Conservation (phyloP, 64 coral and sea anemone genomes). For the Exaiptasia diaphana region DNA sequence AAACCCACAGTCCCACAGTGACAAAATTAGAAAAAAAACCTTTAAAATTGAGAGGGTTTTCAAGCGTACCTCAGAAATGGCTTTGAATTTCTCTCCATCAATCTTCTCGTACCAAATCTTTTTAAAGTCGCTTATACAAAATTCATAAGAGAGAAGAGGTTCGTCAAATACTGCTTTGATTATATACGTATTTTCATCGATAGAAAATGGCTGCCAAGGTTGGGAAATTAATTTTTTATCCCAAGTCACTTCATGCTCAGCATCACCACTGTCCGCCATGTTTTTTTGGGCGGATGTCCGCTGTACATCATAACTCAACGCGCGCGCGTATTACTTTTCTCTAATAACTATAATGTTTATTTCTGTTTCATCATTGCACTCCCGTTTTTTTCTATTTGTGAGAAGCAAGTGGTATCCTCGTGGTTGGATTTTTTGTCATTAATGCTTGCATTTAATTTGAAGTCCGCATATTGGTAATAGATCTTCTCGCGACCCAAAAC, state of each 20-base stretch:
- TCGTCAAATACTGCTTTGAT: slow-evolving; percentile 63
- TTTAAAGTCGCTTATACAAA: slow-evolving; percentile 77
- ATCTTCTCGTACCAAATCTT: slow-evolving; percentile 75
- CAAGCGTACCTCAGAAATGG: slow-evolving; percentile 54
- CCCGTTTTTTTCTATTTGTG: too few species aligned
- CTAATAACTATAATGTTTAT: too few species aligned
- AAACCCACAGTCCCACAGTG: not conserved
- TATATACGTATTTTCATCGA: slow-evolving; percentile 34
- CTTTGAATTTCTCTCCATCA: slow-evolving; percentile 42
- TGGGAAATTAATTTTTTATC: slow-evolving; percentile 62
- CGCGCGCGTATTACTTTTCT: too few species aligned
- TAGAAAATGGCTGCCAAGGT: slow-evolving; percentile 68
- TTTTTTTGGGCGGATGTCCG: too few species aligned
- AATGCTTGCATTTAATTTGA: too few species aligned
- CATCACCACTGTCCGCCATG: not conserved
- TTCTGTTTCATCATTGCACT: too few species aligned
- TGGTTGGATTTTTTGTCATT: too few species aligned
- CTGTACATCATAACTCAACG: too few species aligned
- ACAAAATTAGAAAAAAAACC: not conserved
- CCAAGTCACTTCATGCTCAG: too few species aligned
- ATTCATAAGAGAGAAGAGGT: slow-evolving; percentile 45
- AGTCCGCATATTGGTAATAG: too few species aligned
- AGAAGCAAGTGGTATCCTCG: too few species aligned
- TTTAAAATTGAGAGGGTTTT: not conserved
- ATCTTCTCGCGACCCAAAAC: too few species aligned